A percentile compares a stretch with the other conserved stretches of the same genome.
These are phyloP conservation scores for Cosmia pyralina DNA, from an alignment of 2,888 invertebrate genomes.

Conservation along the genomic window DNA sequence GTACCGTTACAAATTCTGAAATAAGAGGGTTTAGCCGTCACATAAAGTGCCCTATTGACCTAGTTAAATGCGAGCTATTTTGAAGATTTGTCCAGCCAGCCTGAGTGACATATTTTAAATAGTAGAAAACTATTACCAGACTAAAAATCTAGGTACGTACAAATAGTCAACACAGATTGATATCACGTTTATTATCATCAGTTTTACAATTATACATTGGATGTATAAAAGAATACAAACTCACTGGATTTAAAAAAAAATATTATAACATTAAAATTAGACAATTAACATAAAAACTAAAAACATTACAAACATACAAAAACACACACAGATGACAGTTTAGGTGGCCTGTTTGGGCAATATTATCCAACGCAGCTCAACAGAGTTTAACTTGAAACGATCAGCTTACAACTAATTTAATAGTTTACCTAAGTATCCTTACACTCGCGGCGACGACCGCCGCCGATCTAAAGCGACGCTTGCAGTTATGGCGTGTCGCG, in stretches of 20 bases:
- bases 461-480: no score
- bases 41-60: no score
- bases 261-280: slow-evolving; percentile 12
- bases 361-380: not conserved
- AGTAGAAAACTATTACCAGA: slow-evolving; percentile 19
- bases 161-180: slow-evolving; percentile 42
- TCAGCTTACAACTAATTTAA: no score
- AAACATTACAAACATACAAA: slow-evolving; percentile 1
- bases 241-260: not conserved
- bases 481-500: no score
- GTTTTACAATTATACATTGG: slow-evolving; percentile 32
- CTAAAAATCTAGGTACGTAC: slow-evolving; percentile 18
- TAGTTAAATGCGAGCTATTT: no score
- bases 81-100: no score
- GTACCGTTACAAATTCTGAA: no score
- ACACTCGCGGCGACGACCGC: no score
- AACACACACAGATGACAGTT: not conserved
- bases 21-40: no score
- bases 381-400: not conserved
- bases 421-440: no score
- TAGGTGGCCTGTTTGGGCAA: not conserved
- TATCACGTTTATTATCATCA: slow-evolving; percentile 35
- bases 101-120: no score
- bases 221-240: slow-evolving; percentile 26
- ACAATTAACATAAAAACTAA: not conserved